A percentile compares a stretch with the other conserved stretches of the same genome.
Conservation (phyloP, 2,888 invertebrate species). For the Leptodirus hochenwartii region DNA sequence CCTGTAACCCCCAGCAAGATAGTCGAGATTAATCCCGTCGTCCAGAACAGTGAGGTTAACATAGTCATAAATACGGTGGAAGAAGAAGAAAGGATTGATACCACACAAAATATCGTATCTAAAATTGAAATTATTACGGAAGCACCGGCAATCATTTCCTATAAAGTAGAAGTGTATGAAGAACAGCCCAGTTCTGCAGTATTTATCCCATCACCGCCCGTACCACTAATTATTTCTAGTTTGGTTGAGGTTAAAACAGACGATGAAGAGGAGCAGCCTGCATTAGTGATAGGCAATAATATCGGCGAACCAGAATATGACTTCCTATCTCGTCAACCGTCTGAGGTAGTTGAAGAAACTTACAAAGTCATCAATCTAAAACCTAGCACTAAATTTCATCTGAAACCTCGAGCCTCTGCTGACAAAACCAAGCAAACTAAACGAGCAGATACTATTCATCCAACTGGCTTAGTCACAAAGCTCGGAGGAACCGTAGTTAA, state of each 20-base stretch:
- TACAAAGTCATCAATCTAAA: conserved; percentile 66
- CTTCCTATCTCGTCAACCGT: conserved; percentile 66
- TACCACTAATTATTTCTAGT: conserved; percentile 37
- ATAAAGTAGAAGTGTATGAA: conserved; percentile 25
- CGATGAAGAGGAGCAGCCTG: conserved; percentile 35
- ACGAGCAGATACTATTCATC: conserved; percentile 41
- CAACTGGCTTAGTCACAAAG: conserved; percentile 65
- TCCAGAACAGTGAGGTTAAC: conserved; percentile 21
- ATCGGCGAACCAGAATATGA: conserved; percentile 70
- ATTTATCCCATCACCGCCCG: conserved; percentile 19
- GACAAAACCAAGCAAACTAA: conserved; percentile 26
- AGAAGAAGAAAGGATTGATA: conserved; percentile 22
- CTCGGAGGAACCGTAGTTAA: conserved; percentile 69
- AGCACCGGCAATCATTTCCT: conserved; percentile 21
- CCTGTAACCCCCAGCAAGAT: conserved; percentile 27
- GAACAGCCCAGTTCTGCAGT: conserved; percentile 17
- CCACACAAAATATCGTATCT: conserved; percentile 22
- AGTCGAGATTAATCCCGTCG: conserved; percentile 36
- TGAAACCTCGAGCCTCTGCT: conserved; percentile 30
- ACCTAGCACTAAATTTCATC: conserved; percentile 40
- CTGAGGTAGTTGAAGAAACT: conserved; percentile 71
- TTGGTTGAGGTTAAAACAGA: conserved; percentile 30
- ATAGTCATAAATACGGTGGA: conserved; percentile 21
- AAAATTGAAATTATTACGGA: conserved; percentile 21
- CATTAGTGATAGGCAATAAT: conserved; percentile 45